Percentiles rank a stretch among this genome's conserved stretches.
Conservation (phyloP, 2,797 vertebrate genomes). For the Pipistrellus pipistrellus region DNA sequence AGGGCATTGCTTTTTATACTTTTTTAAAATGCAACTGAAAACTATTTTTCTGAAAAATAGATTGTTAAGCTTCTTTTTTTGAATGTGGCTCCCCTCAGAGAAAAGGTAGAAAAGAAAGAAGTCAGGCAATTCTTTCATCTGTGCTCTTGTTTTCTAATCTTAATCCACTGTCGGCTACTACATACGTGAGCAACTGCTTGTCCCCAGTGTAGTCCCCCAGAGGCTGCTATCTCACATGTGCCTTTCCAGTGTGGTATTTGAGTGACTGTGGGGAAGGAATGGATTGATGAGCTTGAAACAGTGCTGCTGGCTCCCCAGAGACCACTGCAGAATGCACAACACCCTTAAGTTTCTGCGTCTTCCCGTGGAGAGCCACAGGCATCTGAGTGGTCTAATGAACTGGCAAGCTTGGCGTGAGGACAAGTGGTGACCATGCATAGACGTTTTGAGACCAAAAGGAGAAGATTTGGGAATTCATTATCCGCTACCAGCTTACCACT, state of each 20-base stretch:
- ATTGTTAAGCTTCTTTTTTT: neutral
- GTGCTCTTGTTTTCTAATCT: neutral
- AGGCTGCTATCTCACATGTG: neutral
- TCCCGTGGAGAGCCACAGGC: neutral
- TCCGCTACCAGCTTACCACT: neutral
- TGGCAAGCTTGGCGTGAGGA: too few species aligned
- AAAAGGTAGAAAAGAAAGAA: neutral
- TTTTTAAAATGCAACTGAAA: neutral
- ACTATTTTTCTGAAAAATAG: neutral
- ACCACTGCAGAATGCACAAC: neutral
- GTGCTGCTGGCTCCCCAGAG: accelerated
- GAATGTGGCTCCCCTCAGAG: neutral
- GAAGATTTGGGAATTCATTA: neutral
- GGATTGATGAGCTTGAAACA: neutral
- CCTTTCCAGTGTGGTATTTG: too few species aligned
- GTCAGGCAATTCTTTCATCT: neutral
- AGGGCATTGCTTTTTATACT: neutral
- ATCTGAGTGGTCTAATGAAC: neutral
- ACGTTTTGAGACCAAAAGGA: neutral
- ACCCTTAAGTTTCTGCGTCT: neutral
- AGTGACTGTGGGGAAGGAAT: neutral
- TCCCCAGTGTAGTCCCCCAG: accelerated
- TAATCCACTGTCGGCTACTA: neutral
- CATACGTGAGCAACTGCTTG: neutral
- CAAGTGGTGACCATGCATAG: neutral